A percentile compares a stretch with the other conserved stretches of the same genome.
Conservation (phyloP, 2,797 vertebrate species). For the Todus mexicanus region DNA sequence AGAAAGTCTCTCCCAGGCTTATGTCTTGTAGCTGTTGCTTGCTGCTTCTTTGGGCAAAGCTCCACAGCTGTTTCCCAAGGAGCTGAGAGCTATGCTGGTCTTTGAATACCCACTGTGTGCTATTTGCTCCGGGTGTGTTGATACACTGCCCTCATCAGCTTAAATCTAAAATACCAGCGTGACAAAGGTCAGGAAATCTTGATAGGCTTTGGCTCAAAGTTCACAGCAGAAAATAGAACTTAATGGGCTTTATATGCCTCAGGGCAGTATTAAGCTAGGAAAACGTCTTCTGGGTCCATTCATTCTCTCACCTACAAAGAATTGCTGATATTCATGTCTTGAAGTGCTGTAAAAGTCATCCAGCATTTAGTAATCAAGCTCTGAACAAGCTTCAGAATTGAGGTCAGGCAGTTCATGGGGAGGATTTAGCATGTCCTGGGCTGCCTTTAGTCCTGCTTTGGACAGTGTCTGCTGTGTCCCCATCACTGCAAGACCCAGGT, state of each 20-base stretch:
- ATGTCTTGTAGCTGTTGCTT: neutral
- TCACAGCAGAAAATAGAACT: neutral
- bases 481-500: neutral
- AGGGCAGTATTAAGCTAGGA: neutral
- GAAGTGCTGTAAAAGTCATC: neutral
- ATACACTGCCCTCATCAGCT: neutral
- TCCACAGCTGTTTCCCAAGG: neutral
- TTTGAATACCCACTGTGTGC: accelerated
- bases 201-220: neutral
- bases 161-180: neutral
- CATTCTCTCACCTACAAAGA: neutral
- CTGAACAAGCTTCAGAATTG: neutral
- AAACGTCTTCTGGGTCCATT: neutral
- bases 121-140: accelerated
- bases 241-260: neutral
- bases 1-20: neutral
- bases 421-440: neutral
- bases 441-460: neutral
- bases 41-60: neutral
- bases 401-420: neutral
- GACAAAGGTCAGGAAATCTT: neutral
- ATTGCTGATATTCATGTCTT: neutral
- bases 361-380: neutral
- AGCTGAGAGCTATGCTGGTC: neutral
- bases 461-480: neutral